Conservation (phyloP, 2,888 invertebrate genomes). For the Dasypolia templi region DNA sequence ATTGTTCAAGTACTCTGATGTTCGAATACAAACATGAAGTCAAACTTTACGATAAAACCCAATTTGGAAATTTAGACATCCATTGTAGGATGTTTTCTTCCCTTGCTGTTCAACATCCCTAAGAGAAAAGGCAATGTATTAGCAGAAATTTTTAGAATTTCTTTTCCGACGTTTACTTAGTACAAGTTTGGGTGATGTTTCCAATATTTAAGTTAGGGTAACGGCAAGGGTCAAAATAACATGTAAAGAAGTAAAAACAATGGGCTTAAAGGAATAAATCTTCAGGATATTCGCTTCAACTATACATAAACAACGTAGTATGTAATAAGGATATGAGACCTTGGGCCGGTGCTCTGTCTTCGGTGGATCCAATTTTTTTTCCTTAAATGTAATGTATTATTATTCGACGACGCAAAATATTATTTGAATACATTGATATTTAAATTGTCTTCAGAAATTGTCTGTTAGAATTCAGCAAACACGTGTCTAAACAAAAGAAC, state of each 20-base stretch:
- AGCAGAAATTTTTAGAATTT: neutral
- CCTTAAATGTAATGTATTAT: neutral
- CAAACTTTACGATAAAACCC: neutral
- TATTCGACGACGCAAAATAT: neutral
- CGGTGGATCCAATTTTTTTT: neutral
- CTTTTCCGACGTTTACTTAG: neutral
- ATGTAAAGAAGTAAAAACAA: slow-evolving; percentile 51
- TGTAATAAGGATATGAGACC: neutral
- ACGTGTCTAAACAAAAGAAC: neutral
- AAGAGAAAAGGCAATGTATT: neutral
- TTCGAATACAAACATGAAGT: slow-evolving; percentile 8
- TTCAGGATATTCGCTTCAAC: slow-evolving; percentile 20
- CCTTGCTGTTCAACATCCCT: neutral
- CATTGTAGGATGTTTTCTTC: slow-evolving; percentile 2
- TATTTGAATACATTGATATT: neutral
- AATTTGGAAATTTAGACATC: neutral
- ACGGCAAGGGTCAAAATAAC: slow-evolving; percentile 43
- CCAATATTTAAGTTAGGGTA: slow-evolving; percentile 46
- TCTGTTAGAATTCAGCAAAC: neutral
- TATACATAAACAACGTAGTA: slow-evolving; percentile 15
- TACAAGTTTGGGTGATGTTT: slow-evolving; percentile 17
- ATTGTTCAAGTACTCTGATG: slow-evolving; percentile 28
- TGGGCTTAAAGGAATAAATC: slow-evolving; percentile 46
- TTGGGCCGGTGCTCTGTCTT: too few species aligned
- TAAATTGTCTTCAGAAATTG: neutral